Base-by-base conservation (phyloP, 2,113 vertebrate species). In the Channa maculata region DNA sequence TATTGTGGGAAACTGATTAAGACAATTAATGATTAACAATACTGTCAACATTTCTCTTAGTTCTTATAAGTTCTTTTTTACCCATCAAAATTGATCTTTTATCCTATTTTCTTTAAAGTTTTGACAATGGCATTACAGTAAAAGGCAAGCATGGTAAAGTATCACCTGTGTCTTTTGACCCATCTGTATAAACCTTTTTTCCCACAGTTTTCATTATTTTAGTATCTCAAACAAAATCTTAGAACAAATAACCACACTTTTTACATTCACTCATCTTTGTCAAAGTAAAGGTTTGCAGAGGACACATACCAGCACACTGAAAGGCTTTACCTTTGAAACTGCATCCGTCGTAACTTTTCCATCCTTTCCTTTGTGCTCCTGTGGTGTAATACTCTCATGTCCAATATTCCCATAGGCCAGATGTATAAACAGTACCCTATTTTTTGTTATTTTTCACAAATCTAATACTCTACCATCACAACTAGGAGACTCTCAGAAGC, bases 91-190 rank as follows among this genome's bases (percentile, higher is more conserved):
- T 77, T 85, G 85, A 73, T 58, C 65, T 86, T 85, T 52, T 4
- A 52, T 37, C n/a, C 41, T 70, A 78, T 91, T 87, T 82, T 79
- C 59, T 84, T 87, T 88, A 8, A 92, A 91, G 90, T 93, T 92
- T 86, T 93, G 89, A 93, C 92, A 87, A 41, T 85, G 90, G 78
- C 83, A 58, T 79, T 70, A 61, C 81, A 74, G 75, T 91, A 71
- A 84, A 75, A 78, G 80, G 53, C 62, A 83, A 83, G 71, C 71
- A 78, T 91, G 92, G 92, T 94, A 93, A 94, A 88, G 90, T 93
- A 92, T 93, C 38, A 55, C 66, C 68, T 79, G 75, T 87, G 79
- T 80, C 38, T 55, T 77, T 69, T 69, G 1, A 77, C 39, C 44
- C 70, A 59, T 82, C 60, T 80, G 59, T 82, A 70, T 73, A 49